These are phyloP conservation scores for Carettochelys insculpta DNA, from an alignment of 2,113 vertebrate genomes.

Conservation along the genomic window DNA sequence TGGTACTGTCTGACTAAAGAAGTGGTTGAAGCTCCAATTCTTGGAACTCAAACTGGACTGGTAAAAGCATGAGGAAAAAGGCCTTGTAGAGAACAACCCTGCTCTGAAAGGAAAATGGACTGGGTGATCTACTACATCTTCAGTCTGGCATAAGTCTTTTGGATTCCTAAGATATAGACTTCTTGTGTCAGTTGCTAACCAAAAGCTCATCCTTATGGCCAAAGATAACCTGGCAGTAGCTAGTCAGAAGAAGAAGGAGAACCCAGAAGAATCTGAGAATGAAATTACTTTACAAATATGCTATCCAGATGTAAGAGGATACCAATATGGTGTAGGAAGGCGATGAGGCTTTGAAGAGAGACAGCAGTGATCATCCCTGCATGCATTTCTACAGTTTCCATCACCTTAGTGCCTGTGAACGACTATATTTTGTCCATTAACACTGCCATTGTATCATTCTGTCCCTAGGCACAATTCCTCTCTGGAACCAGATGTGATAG, in stretches of 20 bases:
- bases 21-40: background rate
- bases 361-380: background rate
- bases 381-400: background rate
- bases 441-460: background rate
- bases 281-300: background rate
- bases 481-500: too few relatives aligned
- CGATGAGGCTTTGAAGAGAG: background rate
- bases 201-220: background rate
- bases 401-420: background rate
- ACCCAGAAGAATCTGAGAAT: background rate
- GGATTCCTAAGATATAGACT: background rate
- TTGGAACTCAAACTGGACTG: background rate
- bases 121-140: background rate
- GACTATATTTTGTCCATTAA: background rate
- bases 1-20: background rate
- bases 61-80: background rate
- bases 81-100: background rate
- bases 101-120: background rate
- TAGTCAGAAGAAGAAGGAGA: background rate
- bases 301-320: background rate
- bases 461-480: too few relatives aligned
- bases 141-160: background rate
- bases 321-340: background rate
- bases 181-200: background rate
- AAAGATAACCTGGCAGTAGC: background rate